phyloP scores from a whole-genome alignment of 2,888 invertebrate species.

The Agapostemon virescens region DNA sequence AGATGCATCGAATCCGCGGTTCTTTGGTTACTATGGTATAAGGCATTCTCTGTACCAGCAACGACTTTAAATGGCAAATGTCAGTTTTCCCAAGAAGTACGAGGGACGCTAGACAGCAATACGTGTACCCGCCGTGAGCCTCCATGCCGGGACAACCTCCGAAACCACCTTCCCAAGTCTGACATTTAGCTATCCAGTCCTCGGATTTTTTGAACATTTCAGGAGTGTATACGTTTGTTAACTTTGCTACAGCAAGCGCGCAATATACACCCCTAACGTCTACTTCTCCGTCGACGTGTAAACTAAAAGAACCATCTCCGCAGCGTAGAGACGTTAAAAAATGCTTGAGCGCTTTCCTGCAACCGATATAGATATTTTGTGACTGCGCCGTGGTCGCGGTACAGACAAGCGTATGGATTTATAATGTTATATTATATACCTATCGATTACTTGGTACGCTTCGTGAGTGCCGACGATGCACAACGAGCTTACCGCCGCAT shows the following conservation, averaged over 20 bases:
- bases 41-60: constrained; percentile 82
- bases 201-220: constrained; percentile 92
- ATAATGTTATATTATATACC: constrained; percentile 80
- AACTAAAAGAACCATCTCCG: constrained; percentile 93
- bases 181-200: constrained; percentile 96
- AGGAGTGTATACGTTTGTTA: constrained; percentile 89
- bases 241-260: constrained; percentile 93
- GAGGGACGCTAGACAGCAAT: constrained; percentile 96
- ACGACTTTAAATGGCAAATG: constrained; percentile 87
- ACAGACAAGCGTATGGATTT: neutral
- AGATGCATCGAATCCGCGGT: neutral
- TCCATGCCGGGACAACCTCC: constrained; percentile 96
- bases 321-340: constrained; percentile 91
- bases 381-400: neutral
- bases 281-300: constrained; percentile 95
- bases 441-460: constrained; percentile 93
- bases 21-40: neutral
- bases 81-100: constrained; percentile 89
- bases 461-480: constrained; percentile 93
- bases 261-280: constrained; percentile 99
- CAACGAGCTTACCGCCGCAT: constrained; percentile 96
- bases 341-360: constrained; percentile 85
- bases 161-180: constrained; percentile 99
- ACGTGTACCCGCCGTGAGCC: constrained; percentile 99
- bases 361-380: constrained; percentile 49